Evolutionary conservation across 2,888 invertebrate genomes (phyloP).

Genomic region (Drosophila quinaria): DNA sequence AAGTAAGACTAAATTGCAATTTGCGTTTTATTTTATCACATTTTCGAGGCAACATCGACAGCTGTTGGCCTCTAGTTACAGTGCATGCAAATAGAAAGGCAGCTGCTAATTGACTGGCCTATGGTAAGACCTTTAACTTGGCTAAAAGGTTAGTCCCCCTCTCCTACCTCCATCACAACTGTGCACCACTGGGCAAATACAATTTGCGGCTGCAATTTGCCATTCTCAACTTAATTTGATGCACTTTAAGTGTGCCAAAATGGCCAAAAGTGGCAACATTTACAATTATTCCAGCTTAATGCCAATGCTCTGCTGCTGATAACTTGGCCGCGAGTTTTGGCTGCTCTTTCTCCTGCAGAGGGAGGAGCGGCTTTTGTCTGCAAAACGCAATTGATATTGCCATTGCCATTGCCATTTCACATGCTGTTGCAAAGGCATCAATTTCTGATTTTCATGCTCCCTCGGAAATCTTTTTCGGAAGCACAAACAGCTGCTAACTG

Average conservation of each 20-base stretch:
- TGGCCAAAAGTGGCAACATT: slow-evolving; percentile 48
- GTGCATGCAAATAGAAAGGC: slow-evolving; percentile 66
- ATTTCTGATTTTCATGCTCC: slow-evolving; percentile 48
- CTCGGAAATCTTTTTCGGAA: slow-evolving; percentile 20
- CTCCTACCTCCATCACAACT: not conserved
- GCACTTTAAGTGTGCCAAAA: slow-evolving; percentile 49
- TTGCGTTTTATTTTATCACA: slow-evolving; percentile 79
- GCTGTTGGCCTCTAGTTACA: slow-evolving; percentile 59
- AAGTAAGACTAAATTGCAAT: slow-evolving; percentile 63
- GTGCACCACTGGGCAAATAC: slow-evolving; percentile 58
- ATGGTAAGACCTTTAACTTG: slow-evolving; percentile 64
- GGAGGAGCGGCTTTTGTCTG: slow-evolving; percentile 30
- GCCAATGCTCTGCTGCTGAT: slow-evolving; percentile 55
- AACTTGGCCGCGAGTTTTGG: slow-evolving; percentile 50
- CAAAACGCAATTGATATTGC: slow-evolving; percentile 11
- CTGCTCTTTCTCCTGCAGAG: slow-evolving; percentile 21
- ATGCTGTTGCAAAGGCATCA: slow-evolving; percentile 55
- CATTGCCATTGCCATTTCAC: slow-evolving; percentile 23
- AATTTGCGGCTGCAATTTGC: slow-evolving; percentile 76
- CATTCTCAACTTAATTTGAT: slow-evolving; percentile 63
- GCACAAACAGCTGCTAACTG: slow-evolving; percentile 70
- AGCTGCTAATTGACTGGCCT: slow-evolving; percentile 79
- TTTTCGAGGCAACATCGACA: slow-evolving; percentile 48
- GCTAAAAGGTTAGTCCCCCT: slow-evolving; percentile 1
- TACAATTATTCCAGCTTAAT: slow-evolving; percentile 69